Evolutionary conservation across 2,888 invertebrate genomes (phyloP).

Genomic region (Agonopterix alstromeriana): DNA sequence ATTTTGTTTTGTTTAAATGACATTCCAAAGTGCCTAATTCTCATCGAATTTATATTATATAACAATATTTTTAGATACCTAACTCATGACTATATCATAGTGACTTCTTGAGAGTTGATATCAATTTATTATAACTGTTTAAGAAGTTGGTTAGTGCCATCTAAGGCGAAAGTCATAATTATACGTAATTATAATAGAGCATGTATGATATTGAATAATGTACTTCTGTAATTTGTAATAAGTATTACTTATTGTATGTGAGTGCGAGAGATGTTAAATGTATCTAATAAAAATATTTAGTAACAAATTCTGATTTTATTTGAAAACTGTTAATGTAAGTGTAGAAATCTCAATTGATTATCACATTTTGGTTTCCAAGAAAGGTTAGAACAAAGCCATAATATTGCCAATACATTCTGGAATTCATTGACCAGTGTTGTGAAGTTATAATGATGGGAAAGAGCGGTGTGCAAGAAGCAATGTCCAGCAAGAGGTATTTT

Average conservation of each 20-base stretch:
- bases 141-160: conserved; percentile 44
- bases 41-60: conserved; percentile 43
- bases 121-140: neutral
- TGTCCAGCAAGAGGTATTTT: no score
- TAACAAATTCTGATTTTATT: conserved; percentile 17
- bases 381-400: no score
- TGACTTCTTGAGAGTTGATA: conserved; percentile 3
- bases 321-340: no score
- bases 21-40: conserved; percentile 25
- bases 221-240: conserved; percentile 33
- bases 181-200: conserved; percentile 22
- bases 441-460: no score
- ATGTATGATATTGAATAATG: conserved; percentile 26
- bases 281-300: conserved; percentile 56
- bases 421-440: no score
- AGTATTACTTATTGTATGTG: conserved; percentile 66
- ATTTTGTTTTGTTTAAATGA: conserved; percentile 4
- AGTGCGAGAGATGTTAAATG: conserved; percentile 49
- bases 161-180: conserved; percentile 45
- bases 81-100: conserved; percentile 8
- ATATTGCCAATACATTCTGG: no score
- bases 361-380: no score
- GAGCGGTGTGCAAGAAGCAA: no score
- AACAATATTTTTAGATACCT: conserved; percentile 5
- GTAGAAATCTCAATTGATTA: no score